Evolutionary conservation across 1,140 invertebrate species (phyloP), one percentile per base, ranked within the genome.

Genomic region (Gonatopus flavifemur): DNA sequence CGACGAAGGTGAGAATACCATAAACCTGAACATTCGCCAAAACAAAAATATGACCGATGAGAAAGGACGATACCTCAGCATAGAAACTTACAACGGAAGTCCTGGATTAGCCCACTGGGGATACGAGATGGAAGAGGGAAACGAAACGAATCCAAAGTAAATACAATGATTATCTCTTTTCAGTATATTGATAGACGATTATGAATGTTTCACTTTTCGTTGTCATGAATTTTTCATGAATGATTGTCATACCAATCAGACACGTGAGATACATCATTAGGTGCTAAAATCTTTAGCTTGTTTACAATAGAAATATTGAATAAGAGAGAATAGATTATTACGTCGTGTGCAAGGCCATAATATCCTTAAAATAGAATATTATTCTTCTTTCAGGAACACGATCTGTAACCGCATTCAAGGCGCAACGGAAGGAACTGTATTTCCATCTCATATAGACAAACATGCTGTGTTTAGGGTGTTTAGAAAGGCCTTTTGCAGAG

Each of bases 401-500:
- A 66, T 67, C 41, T 87, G 85, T 52, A 85, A 85, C 49, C 67
- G 67, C 1, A 62, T 86, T 3, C 78, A 76, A 58, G 84, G 84
- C 2, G 71, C 80, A 0, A 69, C 66, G 0, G 86, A 88, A 64
- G 86, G 85, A 1, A 74, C 82, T 0, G 51, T 85, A 0, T 86
- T 85, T 36, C 84, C 86, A 0, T 54, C 71, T 0, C 62, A 82
- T 31, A 46, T 90, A 28, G 74, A 78, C 5, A 72, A 80, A 22
- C 72, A 79, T 3, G 79, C 76, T 1, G 64, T 70, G 0, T 77
- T 89, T 32, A 72, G 77, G 8, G 54, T 89, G 1, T 90, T 83
- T 58, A 77, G 88, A 3, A 84, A 84, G 52, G 81, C 84, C 0
- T 88, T 90, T 59, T 90, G 88, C 61, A 74, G 86, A 9, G 72